Percentiles rank a stretch among this genome's conserved stretches.
Evolutionary conservation across 1,140 invertebrate genomes (phyloP).

Genomic region (Leguminivora glycinivorella): DNA sequence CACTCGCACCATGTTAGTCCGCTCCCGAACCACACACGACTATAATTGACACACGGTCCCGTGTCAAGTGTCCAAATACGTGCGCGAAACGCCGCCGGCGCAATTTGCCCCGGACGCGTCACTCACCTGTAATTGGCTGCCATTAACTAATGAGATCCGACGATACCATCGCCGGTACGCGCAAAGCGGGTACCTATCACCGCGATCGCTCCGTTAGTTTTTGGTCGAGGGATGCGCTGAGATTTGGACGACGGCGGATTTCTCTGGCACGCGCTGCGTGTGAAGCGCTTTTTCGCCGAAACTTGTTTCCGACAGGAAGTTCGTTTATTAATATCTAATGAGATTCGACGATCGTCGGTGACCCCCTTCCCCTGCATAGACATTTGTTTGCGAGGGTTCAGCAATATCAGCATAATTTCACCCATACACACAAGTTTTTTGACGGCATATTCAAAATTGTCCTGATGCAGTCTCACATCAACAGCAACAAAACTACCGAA

Average conservation of each 20-base stretch:
- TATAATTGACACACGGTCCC: constrained; percentile 17
- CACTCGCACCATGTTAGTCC: constrained; percentile 3
- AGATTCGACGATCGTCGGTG: too few species aligned
- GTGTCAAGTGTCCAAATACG: constrained; percentile 40
- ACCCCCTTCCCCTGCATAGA: too few species aligned
- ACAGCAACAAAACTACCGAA: too few species aligned
- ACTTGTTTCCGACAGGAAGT: neutral
- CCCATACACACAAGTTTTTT: too few species aligned
- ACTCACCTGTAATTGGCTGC: constrained; percentile 64
- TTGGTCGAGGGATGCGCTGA: constrained; percentile 4
- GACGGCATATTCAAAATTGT: too few species aligned
- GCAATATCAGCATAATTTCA: too few species aligned
- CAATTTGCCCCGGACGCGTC: constrained; percentile 68
- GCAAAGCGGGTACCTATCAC: constrained; percentile 41
- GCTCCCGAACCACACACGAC: neutral
- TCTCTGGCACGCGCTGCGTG: constrained; percentile 32
- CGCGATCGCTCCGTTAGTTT: constrained; percentile 11
- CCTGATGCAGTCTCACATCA: too few species aligned
- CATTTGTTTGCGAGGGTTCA: too few species aligned
- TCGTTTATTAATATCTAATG: too few species aligned
- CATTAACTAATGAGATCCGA: constrained; percentile 67
- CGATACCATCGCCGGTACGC: constrained; percentile 58
- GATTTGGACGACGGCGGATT: constrained; percentile 30
- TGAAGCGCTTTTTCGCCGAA: neutral
- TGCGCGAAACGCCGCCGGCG: constrained; percentile 32